Conservation (phyloP, 1,140 invertebrate species). For the Sycophaga agraensis region DNA sequence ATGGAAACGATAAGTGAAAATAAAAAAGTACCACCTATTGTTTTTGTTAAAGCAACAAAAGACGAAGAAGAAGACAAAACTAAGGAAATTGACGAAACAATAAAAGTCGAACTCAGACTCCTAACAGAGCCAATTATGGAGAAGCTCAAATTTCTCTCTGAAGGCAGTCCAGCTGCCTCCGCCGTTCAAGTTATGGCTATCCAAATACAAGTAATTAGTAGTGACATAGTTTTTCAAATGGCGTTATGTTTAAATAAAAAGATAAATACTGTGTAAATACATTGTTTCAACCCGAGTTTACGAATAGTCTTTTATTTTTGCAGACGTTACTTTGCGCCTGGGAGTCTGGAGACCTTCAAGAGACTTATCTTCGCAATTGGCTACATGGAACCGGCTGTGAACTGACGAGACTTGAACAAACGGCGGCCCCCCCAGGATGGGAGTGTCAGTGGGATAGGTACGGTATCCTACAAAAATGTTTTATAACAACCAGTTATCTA, state of each 20-base stretch:
- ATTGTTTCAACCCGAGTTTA: no score
- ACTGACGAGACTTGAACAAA: conserved; percentile 63
- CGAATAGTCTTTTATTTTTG: no score
- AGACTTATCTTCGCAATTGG: conserved; percentile 64
- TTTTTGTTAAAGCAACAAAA: conserved; percentile 43
- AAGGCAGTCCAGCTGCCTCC: conserved; percentile 62
- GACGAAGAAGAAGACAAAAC: conserved; percentile 30
- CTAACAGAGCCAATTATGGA: conserved; percentile 58
- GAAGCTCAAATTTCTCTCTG: conserved; percentile 67
- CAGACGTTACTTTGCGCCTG: conserved; percentile 67
- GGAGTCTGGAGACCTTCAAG: conserved; percentile 62
- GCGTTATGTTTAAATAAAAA: no score
- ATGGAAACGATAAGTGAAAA: conserved; percentile 1
- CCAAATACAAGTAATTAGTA: conserved; percentile 61
- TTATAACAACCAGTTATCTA: conserved; percentile 25
- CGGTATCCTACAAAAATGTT: conserved; percentile 44
- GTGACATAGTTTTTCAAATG: no score
- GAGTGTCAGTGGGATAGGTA: conserved; percentile 77
- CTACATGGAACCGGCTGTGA: conserved; percentile 62
- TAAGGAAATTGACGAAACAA: conserved; percentile 33
- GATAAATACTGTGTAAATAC: no score
- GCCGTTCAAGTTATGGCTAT: conserved; percentile 68
- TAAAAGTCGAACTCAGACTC: conserved; percentile 49
- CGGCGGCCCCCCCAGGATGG: conserved; percentile 70
- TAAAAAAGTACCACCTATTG: conserved; percentile 43